Evolutionary conservation across 2,113 vertebrate genomes (phyloP), one percentile per base, ranked within the genome.

Genomic region (Hemiprocne comata): DNA sequence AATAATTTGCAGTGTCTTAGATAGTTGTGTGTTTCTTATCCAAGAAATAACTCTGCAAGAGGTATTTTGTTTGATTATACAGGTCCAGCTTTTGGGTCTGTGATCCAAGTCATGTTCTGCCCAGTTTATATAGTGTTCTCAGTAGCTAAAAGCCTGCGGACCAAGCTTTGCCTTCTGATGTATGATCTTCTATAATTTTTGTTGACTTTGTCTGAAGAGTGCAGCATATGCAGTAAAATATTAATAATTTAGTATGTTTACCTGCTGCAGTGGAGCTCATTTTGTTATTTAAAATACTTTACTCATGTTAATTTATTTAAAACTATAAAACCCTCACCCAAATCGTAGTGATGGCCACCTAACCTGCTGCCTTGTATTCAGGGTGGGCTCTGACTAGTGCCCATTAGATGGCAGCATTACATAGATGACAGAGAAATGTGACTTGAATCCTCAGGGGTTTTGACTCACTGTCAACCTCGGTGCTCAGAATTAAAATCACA

Each of bases 401-500:
- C 90, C 94, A 38, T 78, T 92, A 96, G 95, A 54, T 96, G 95
- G 94, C 95, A 96, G 80, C 40, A 46, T 84, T 91, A 55, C 17
- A 34, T 72, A 54, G n/a, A 44, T 38, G 58, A 38, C 54, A 28
- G 17, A 73, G 38, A 78, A 34, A 57, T 36, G 21, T 50, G 28
- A 34, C 26, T 53, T 38, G 31, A 34, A 55, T 77, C 20, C 19
- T 57, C 25, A 26, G 53, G 29, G 40, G 7, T 34, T 72, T 82
- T 89, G 40, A 33, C 29, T 73, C 7, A 0, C n/a, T 62, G 23
- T 50, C 40, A 64, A 16, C 36, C 42, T 10, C 33, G 9, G 15
- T 62, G 19, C 10, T 48, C 48, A 38, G 23, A 46, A 69, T 31
- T 88, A 44, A 80, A 82, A 51, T 50, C 4, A 36, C 61, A 57